phyloP scores from a whole-genome alignment of 2,797 vertebrate species.

The Allobates femoralis region DNA sequence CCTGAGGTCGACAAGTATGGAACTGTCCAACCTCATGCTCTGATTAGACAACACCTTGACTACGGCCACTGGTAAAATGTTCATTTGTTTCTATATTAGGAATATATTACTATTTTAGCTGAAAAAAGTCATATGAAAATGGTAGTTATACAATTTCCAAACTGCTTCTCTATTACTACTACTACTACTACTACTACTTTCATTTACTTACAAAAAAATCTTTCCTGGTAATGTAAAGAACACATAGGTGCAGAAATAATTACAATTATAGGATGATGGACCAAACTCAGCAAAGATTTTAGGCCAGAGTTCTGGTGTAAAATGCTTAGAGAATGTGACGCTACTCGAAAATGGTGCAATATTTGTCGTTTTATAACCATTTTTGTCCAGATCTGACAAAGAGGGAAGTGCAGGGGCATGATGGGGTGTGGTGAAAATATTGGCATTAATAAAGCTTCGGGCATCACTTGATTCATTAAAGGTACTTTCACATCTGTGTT shows the following conservation, averaged over 20 bases:
- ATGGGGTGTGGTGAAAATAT: too few species aligned
- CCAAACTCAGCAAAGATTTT: too few species aligned
- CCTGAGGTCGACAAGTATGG: constrained; percentile 77
- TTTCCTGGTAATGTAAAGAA: neutral
- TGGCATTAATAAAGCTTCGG: too few species aligned
- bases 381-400: too few species aligned
- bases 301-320: too few species aligned
- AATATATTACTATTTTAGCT: neutral
- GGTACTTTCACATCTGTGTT: too few species aligned
- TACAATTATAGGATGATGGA: neutral
- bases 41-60: constrained; percentile 79
- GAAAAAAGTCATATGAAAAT: neutral
- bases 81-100: neutral
- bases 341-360: too few species aligned
- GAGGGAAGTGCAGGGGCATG: too few species aligned
- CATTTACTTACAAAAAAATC: neutral
- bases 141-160: neutral
- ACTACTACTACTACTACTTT: too few species aligned
- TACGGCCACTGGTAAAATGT: constrained; percentile 78
- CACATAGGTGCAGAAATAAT: neutral
- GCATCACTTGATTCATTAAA: too few species aligned
- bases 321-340: too few species aligned
- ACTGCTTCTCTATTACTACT: neutral
- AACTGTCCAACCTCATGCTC: constrained; percentile 76
- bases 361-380: too few species aligned